A percentile compares a stretch with the other conserved stretches of the same genome.
Conservation (phyloP, 2,797 vertebrate species). For the Cirrhinus mrigala region DNA sequence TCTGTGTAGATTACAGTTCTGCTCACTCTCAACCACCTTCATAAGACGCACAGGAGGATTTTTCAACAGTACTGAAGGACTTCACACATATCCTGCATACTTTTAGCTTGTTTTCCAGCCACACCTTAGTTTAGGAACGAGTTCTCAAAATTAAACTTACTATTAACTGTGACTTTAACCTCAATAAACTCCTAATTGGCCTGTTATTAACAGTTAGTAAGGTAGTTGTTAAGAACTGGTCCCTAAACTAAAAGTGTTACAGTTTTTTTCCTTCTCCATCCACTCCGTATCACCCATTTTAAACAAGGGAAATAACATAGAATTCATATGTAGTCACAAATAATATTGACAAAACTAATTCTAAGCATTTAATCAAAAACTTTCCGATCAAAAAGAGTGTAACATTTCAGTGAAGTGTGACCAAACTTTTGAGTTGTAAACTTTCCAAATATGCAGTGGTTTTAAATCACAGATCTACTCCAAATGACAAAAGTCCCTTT, state of each 20-base stretch:
- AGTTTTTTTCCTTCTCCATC: neutral
- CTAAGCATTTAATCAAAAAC: neutral
- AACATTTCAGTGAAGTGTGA: neutral
- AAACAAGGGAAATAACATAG: neutral
- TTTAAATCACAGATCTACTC: neutral
- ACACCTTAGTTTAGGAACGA: neutral
- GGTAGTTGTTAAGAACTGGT: no score
- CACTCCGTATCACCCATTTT: neutral
- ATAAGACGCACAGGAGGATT: neutral
- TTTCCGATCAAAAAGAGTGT: neutral
- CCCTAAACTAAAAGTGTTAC: neutral
- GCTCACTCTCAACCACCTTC: neutral
- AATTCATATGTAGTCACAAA: neutral
- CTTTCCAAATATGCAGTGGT: neutral
- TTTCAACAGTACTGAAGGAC: neutral
- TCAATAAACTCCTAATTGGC: neutral
- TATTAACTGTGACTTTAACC: neutral
- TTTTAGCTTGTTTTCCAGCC: neutral
- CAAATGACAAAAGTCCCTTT: neutral
- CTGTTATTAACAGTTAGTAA: neutral
- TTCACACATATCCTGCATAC: neutral
- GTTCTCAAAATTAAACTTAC: neutral
- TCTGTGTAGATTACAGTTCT: neutral
- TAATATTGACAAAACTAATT: neutral
- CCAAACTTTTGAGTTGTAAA: neutral